These are phyloP conservation scores for Cladorhizidae sp. DNA, from an alignment of 37 sponge, comb jelly and placozoan species.

Conservation along the genomic window DNA sequence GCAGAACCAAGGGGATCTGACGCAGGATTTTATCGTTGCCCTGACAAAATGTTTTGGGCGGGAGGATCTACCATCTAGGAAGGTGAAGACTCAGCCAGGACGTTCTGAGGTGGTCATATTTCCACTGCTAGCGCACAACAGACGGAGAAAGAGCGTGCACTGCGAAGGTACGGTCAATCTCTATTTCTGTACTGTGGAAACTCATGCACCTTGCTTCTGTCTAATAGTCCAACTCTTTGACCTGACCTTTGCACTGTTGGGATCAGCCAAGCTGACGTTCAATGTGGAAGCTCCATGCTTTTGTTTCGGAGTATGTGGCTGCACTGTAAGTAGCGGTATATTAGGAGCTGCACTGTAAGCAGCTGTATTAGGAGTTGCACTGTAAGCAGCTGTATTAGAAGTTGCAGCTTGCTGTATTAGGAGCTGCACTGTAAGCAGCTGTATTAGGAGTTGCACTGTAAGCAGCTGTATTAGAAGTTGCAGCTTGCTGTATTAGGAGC, in stretches of 20 bases:
- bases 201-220: not conserved
- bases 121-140: slow-evolving; percentile 25
- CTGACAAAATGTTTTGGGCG: slow-evolving; percentile 51
- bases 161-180: slow-evolving; percentile 73
- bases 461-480: too few species aligned
- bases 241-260: slow-evolving; percentile 55
- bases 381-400: too few species aligned
- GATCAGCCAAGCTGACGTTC: slow-evolving; percentile 60
- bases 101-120: slow-evolving; percentile 34
- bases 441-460: too few species aligned
- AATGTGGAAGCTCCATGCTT: slow-evolving; percentile 69
- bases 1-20: slow-evolving; percentile 74
- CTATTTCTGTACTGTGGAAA: too few species aligned
- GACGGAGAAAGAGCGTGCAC: slow-evolving; percentile 5
- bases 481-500: too few species aligned
- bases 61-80: slow-evolving; percentile 18
- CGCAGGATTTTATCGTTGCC: slow-evolving; percentile 54
- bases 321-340: slow-evolving; percentile 43
- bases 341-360: not conserved
- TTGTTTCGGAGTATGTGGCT: slow-evolving; percentile 82
- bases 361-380: not conserved
- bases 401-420: too few species aligned
- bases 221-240: slow-evolving; percentile 73
- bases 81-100: slow-evolving; percentile 49
- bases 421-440: too few species aligned